Evolutionary conservation across 2,888 invertebrate species (phyloP).

Genomic region (Drosophila demipolita): DNA sequence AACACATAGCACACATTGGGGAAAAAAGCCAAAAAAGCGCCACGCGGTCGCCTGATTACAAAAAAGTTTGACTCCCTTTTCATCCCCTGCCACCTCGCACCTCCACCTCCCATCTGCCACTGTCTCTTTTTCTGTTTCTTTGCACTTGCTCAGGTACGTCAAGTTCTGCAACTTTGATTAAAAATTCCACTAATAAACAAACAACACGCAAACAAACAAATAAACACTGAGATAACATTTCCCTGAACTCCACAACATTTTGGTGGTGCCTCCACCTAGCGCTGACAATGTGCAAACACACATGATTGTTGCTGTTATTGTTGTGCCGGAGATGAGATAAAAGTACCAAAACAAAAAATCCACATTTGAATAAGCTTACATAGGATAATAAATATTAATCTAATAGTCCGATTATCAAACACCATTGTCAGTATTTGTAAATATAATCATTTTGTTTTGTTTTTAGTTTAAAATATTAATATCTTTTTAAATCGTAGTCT

Average conservation of each 20-base stretch:
- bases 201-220: constrained; percentile 65
- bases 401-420: background rate
- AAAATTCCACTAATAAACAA: constrained; percentile 79
- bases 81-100: background rate
- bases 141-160: constrained; percentile 60
- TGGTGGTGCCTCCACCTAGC: constrained; percentile 37
- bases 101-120: background rate
- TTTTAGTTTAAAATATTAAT: background rate
- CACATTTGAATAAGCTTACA: background rate
- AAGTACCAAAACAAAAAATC: background rate
- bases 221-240: constrained; percentile 53
- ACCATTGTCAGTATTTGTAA: background rate
- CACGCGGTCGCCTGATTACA: constrained; percentile 74
- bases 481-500: too few species aligned
- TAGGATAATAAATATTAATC: background rate
- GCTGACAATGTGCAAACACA: constrained; percentile 47
- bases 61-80: constrained; percentile 52
- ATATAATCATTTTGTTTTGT: background rate
- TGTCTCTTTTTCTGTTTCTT: constrained; percentile 1
- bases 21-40: constrained; percentile 57
- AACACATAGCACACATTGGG: constrained; percentile 56
- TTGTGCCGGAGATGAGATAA: constrained; percentile 8
- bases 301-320: constrained; percentile 4
- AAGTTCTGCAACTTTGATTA: constrained; percentile 76
- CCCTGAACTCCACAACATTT: constrained; percentile 6